These are phyloP conservation scores for Aethina tumida DNA, from an alignment of 1,140 invertebrate species.

Conservation along the genomic window DNA sequence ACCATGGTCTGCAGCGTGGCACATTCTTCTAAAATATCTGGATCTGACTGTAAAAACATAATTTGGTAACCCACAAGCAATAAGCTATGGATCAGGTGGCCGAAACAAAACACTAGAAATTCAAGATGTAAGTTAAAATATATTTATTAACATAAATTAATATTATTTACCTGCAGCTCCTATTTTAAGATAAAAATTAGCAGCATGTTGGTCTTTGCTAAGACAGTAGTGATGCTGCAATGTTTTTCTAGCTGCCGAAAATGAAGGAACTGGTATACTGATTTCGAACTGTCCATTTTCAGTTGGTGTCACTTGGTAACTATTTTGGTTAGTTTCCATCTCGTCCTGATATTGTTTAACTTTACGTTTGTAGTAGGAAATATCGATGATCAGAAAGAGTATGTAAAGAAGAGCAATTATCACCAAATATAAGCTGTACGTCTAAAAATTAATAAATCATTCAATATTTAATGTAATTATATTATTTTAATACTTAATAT, in stretches of 20 bases:
- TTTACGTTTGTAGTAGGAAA: slow-evolving; percentile 43
- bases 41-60: slow-evolving; percentile 42
- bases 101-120: slow-evolving; percentile 59
- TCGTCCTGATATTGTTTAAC: slow-evolving; percentile 41
- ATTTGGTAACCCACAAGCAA: slow-evolving; percentile 54
- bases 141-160: slow-evolving; percentile 5
- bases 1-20: slow-evolving; percentile 40
- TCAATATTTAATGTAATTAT: too few relatives aligned
- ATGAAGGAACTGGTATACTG: slow-evolving; percentile 32
- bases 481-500: too few relatives aligned
- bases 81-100: slow-evolving; percentile 58
- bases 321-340: slow-evolving; percentile 26
- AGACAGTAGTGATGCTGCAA: slow-evolving; percentile 47
- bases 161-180: slow-evolving; percentile 54
- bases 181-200: slow-evolving; percentile 63
- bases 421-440: slow-evolving; percentile 49
- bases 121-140: slow-evolving; percentile 4
- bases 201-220: slow-evolving; percentile 52
- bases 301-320: slow-evolving; percentile 23
- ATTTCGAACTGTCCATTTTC: slow-evolving; percentile 34
- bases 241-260: slow-evolving; percentile 27
- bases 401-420: slow-evolving; percentile 48
- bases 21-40: slow-evolving; percentile 38
- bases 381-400: slow-evolving; percentile 49
- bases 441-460: too few relatives aligned